Evolutionary conservation across 1,140 invertebrate genomes (phyloP).

Genomic region (Tetramorium alpestre): DNA sequence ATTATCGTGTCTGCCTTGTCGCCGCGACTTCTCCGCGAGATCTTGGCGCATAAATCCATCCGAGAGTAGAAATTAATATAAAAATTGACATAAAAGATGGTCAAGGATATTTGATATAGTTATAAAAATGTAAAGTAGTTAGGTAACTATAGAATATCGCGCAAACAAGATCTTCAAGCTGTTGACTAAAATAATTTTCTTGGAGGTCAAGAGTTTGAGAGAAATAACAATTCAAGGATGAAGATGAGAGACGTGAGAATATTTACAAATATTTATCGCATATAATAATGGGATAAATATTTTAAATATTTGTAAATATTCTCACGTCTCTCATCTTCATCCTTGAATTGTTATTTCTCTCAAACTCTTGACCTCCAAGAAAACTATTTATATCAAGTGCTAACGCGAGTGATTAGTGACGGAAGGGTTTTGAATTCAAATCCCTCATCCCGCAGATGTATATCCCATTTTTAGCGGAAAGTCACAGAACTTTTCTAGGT

Average conservation of each 20-base stretch:
- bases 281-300: too few species aligned
- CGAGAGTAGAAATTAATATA: neutral
- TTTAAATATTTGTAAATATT: neutral
- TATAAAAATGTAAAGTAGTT: neutral
- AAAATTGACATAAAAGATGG: neutral
- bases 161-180: neutral
- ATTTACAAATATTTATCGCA: neutral
- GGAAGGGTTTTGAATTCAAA: too few species aligned
- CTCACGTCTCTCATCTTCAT: neutral
- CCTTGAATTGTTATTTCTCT: neutral
- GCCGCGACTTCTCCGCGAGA: neutral
- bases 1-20: slow-evolving; percentile 24
- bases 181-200: neutral
- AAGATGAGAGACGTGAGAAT: neutral
- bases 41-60: neutral
- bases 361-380: neutral
- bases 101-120: neutral
- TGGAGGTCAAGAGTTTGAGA: neutral
- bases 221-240: neutral
- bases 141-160: neutral
- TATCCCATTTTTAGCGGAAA: too few species aligned
- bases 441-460: too few species aligned
- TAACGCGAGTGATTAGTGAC: too few species aligned
- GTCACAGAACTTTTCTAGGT: too few species aligned
- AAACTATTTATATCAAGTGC: neutral